Conservation (phyloP, 2,113 vertebrate genomes). For the Podocnemis expansa region DNA sequence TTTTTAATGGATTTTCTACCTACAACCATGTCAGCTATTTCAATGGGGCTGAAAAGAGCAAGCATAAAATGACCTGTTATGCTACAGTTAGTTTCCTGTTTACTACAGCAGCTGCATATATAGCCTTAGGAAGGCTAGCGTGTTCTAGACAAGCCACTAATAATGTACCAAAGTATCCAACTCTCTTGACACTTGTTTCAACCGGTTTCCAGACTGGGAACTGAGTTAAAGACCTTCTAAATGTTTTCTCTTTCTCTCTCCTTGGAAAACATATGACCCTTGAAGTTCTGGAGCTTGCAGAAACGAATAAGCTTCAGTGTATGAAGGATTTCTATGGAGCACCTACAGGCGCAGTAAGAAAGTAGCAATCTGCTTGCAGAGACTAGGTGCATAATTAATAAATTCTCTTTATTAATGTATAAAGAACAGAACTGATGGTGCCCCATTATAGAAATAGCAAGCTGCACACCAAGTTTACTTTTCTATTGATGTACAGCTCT, state of each 20-base stretch:
- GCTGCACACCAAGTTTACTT: conserved; percentile 12
- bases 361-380: conserved; percentile 59
- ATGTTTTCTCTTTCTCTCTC: neutral
- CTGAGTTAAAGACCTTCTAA: neutral
- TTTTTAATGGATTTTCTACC: neutral
- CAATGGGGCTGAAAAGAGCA: neutral
- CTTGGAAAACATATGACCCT: conserved; percentile 41
- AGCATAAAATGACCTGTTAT: conserved; percentile 13
- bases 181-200: neutral
- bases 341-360: conserved; percentile 7
- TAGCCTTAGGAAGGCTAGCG: conserved; percentile 9
- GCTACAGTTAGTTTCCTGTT: conserved; percentile 77
- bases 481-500: conserved; percentile 14
- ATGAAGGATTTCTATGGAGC: conserved; percentile 3
- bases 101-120: conserved; percentile 63
- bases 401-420: conserved; percentile 74
- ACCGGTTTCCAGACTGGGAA: neutral
- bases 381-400: conserved; percentile 74
- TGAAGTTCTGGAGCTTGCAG: conserved; percentile 52
- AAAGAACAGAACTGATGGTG: conserved; percentile 54
- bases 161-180: neutral
- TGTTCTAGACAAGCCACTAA: conserved; percentile 25
- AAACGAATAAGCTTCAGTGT: conserved; percentile 2
- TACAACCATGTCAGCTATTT: no score
- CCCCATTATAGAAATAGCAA: conserved; percentile 46